A percentile compares a stretch with the other conserved stretches of the same genome.
Conservation (phyloP, 2,888 invertebrate species). For the Anoplius nigerrimus region DNA sequence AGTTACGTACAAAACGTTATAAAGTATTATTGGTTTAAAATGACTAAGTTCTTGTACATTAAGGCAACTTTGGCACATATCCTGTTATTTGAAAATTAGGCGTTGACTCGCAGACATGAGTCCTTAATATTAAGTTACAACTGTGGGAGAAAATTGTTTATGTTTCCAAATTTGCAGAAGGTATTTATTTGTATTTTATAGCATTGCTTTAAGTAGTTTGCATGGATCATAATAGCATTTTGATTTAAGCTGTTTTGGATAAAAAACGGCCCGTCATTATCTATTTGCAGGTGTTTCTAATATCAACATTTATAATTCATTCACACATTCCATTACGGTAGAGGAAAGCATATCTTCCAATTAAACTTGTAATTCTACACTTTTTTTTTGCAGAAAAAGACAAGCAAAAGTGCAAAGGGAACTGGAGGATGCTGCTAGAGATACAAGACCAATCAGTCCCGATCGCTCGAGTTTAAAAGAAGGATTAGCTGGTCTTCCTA, state of each 20-base stretch:
- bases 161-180: too few species aligned
- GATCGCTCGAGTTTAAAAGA: conserved; percentile 77
- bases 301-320: conserved; percentile 15
- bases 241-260: conserved; percentile 13
- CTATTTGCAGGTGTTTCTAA: conserved; percentile 10
- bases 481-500: conserved; percentile 69
- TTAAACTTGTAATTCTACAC: conserved; percentile 47
- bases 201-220: conserved; percentile 27
- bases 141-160: conserved; percentile 9
- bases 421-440: conserved; percentile 93
- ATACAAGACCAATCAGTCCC: conserved; percentile 77
- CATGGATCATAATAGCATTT: conserved; percentile 39
- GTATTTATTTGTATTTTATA: neutral
- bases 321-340: neutral
- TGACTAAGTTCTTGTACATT: neutral
- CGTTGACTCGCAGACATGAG: neutral
- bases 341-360: too few species aligned
- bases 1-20: conserved; percentile 15
- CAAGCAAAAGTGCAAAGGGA: conserved; percentile 93
- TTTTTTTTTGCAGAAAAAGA: conserved; percentile 82
- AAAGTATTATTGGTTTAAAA: neutral
- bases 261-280: neutral
- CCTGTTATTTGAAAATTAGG: too few species aligned
- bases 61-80: neutral
- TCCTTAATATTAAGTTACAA: conserved; percentile 16